Conservation (phyloP, 2,797 vertebrate species). For the Hafferia zeledoni region DNA sequence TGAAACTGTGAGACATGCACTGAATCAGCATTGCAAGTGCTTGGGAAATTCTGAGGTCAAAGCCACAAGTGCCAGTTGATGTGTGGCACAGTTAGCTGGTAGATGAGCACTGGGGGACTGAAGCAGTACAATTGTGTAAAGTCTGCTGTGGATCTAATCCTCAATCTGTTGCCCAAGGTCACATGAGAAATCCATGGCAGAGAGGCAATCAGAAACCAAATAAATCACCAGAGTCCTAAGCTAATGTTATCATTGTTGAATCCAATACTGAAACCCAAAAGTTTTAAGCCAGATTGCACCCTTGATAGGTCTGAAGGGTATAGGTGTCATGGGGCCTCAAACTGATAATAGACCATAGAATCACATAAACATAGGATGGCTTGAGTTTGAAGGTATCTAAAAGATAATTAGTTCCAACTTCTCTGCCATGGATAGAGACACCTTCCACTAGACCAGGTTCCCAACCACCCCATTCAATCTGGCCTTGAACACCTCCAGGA, state of each 20-base stretch:
- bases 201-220: not conserved
- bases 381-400: not conserved
- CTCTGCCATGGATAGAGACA: not conserved
- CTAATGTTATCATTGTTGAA: not conserved
- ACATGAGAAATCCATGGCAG: not conserved
- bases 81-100: not conserved
- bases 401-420: not conserved
- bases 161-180: slow-evolving; percentile 40
- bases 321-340: not conserved
- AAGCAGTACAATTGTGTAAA: not conserved
- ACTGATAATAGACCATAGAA: not conserved
- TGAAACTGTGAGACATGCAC: not conserved
- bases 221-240: not conserved
- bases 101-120: not conserved
- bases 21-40: slow-evolving; percentile 2
- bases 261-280: not conserved
- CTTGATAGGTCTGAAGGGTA: not conserved
- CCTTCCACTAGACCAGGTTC: not conserved
- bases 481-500: not conserved
- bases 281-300: not conserved
- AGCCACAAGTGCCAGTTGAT: not conserved
- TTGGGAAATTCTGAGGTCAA: slow-evolving; percentile 9
- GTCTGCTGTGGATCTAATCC: not conserved
- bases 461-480: not conserved
- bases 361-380: not conserved